These are phyloP conservation scores for Lasioglossum marginatum DNA, from an alignment of 2,888 invertebrate species.

Conservation along the genomic window DNA sequence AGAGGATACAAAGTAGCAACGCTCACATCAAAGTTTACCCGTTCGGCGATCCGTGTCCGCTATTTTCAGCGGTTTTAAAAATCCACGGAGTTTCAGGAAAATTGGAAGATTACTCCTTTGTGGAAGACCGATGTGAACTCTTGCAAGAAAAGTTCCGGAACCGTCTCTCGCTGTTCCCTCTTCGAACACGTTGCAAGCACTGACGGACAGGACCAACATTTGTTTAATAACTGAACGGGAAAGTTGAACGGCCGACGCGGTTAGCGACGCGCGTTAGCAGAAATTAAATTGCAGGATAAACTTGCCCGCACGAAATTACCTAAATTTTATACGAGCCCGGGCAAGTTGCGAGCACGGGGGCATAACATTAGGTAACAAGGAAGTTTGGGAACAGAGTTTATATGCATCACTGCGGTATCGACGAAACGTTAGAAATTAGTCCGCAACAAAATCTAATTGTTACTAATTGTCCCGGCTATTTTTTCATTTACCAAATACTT, in stretches of 20 bases:
- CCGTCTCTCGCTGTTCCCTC: neutral
- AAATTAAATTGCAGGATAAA: constrained; percentile 32
- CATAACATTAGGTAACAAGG: neutral
- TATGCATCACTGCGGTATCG: too few relatives aligned
- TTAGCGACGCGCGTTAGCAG: neutral
- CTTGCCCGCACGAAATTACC: neutral
- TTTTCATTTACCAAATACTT: too few relatives aligned
- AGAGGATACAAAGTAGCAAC: neutral
- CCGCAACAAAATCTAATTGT: too few relatives aligned
- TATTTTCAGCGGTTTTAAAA: neutral
- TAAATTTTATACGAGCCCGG: neutral
- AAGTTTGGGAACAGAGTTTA: neutral
- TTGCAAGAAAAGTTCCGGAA: neutral
- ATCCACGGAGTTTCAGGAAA: neutral
- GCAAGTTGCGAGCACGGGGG: neutral
- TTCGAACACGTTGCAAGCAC: neutral
- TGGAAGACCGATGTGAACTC: neutral
- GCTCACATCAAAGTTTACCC: neutral
- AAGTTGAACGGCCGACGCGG: constrained; percentile 14
- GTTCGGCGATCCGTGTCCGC: neutral
- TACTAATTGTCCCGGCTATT: too few relatives aligned
- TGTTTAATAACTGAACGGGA: constrained; percentile 16
- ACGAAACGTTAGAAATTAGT: too few relatives aligned
- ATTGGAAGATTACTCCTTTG: neutral
- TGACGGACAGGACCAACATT: neutral